phyloP scores from a whole-genome alignment of 2,797 vertebrate species.

The Apogon hyalosoma region DNA sequence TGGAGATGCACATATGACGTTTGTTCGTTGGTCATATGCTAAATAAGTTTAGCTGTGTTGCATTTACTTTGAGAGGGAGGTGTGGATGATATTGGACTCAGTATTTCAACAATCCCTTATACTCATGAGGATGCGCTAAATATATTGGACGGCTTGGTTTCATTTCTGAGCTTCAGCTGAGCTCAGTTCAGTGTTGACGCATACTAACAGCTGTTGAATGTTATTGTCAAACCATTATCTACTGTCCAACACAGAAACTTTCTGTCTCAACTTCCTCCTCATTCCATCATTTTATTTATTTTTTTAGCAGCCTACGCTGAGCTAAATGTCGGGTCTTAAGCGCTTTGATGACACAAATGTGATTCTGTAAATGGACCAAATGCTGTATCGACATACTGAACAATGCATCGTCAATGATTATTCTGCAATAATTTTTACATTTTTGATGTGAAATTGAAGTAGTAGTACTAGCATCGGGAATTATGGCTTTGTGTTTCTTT shows the following conservation, averaged over 20 bases:
- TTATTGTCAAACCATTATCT: conserved; percentile 71
- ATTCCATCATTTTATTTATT: not conserved
- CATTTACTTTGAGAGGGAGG: conserved; percentile 67
- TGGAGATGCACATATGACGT: conserved; percentile 67
- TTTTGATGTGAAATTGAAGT: conserved; percentile 67
- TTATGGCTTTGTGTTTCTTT: conserved; percentile 65
- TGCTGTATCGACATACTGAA: conserved; percentile 67
- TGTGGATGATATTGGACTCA: conserved; percentile 49
- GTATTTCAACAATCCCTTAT: conserved; percentile 38
- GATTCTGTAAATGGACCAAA: conserved; percentile 70
- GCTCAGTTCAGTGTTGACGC: conserved; percentile 57
- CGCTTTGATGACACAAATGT: conserved; percentile 48
- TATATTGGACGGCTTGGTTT: conserved; percentile 46
- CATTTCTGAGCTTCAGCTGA: conserved; percentile 52
- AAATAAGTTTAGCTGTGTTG: conserved; percentile 57
- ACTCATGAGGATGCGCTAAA: conserved; percentile 46
- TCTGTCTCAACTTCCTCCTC: conserved; percentile 42
- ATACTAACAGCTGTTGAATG: conserved; percentile 81
- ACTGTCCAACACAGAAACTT: conserved; percentile 54
- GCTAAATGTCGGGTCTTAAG: conserved; percentile 35
- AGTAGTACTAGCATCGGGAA: conserved; percentile 64
- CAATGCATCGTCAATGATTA: conserved; percentile 62
- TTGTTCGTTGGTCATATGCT: conserved; percentile 61
- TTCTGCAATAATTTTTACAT: conserved; percentile 81
- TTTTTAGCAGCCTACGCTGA: conserved; percentile 41